Base-by-base conservation (phyloP, 2,113 vertebrate species). In the Vireo altiloquus region DNA sequence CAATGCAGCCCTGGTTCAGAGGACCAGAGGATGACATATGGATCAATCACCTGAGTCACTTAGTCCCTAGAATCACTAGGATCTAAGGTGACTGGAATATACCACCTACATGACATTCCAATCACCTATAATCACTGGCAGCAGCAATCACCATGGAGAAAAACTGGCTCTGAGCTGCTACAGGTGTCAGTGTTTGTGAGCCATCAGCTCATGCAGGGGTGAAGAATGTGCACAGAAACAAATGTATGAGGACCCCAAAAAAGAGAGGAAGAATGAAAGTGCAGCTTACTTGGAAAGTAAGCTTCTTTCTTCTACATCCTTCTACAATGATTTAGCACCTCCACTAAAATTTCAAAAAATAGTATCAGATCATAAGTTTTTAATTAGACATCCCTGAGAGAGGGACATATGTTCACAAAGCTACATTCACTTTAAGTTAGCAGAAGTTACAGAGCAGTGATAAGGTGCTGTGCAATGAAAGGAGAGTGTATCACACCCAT, bases 401-500 rank as follows among this genome's bases (percentile, higher is more conserved):
- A 70, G 16, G 14, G 35, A 31, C 22, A 4, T 40, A 68, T 24
- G 71, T 72, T 66, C 82, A 79, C 24, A 75, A 27, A 44, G 61
- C 33, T 54, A 6, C 40, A 49, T 39, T 74, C 50, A 59, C 65
- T 53, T 23, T 13, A 52, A 76, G 42, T 35, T 65, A 69, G 70
- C 27, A 82, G 11, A 77, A 90, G 87, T 54, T 78, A 22, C 60
- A 77, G 59, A 85, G 63, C 71, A 70, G 54, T 9, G 35, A 77
- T 50, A 56, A 60, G 57, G 59, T 77, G 59, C 78, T 68, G 84
- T 42, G 81, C 91, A 82, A 57, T 65, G 94, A 50, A 90, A 47
- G 74, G 50, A 93, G 46, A 87, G 42, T 1, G 1, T 3, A 74
- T 91, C 93, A 94, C 87, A 6, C 90, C 90, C 92, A 66, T 70